Base-by-base conservation (phyloP, 30 jellyfish, hydroid and myxozoan genomes). In the Clytia hemisphaerica region DNA sequence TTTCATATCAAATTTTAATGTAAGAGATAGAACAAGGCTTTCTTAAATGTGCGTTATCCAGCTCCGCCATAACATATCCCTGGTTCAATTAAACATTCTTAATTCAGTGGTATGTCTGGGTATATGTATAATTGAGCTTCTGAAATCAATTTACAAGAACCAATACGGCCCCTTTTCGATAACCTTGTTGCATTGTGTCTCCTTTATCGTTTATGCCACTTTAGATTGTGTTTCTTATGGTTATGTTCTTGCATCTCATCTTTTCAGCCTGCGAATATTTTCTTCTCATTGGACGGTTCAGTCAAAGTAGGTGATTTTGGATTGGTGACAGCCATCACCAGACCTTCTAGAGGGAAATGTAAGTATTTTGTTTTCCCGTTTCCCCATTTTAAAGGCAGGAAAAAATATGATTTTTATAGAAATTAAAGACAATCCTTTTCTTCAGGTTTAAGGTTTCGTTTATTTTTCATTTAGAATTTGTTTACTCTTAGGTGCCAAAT, bases 301-400 rank as follows among this genome's bases (percentile, higher is more conserved):
- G 86, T 93, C 15, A 93, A 93, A 75, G 91, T 93, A 38, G 99
- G 99, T 18, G 99, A 93, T 66, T 93, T 93, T 71, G 99, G 99
- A 15, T 72, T 93, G 35, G 99, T 93, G 19, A 93, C 99, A 14
- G 95, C 99, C 22, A 76, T 91, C 38, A 91, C 93, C 54, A 68
- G 95, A 66, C 99, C 99, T 1, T 67, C 99, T 2, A 86, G 77
- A 28, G 99, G 99, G 37, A 87, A 75, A 67, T 87, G 95, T 91
- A 73, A 53, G 72, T 53, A 7, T n/a, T n/a, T 12, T 10, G 12
- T 42, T 10, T n/a, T 42, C n/a, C 53, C 53, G n/a, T 42, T 42
- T 42, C 15, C 53, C n/a, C 0, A n/a, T n/a, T 53, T 53, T 53
- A n/a, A 15, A 42, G 53, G n/a, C 28, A 57, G 58, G 26, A n/a